These are phyloP conservation scores for Dendropsophus ebraccatus DNA, from an alignment of 2,113 vertebrate genomes.

Conservation along the genomic window DNA sequence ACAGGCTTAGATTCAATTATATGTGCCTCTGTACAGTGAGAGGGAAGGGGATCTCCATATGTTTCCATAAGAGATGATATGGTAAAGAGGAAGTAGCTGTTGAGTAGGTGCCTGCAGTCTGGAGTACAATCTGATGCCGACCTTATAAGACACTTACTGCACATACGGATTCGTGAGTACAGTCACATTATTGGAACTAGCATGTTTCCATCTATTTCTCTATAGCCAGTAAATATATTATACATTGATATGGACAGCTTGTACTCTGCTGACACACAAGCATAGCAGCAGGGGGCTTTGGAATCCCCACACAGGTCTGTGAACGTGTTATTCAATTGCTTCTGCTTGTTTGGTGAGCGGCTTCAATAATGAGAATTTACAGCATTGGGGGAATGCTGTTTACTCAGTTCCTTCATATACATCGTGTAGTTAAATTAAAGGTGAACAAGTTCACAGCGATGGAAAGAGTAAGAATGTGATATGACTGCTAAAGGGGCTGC, in stretches of 20 bases:
- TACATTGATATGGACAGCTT: background rate
- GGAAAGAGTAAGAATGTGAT: background rate
- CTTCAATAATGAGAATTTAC: slow-evolving; percentile 5
- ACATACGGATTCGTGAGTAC: background rate
- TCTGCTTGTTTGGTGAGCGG: background rate
- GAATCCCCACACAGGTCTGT: background rate
- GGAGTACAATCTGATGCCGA: too few species aligned
- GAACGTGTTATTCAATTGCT: background rate
- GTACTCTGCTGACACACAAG: background rate
- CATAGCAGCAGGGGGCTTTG: background rate
- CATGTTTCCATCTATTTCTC: too few species aligned
- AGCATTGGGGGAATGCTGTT: background rate
- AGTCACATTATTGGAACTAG: background rate
- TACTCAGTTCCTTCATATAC: background rate
- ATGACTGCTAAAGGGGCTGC: background rate
- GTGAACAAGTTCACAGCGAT: background rate
- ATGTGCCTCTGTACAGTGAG: too few species aligned
- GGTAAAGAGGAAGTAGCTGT: too few species aligned
- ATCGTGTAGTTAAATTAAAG: background rate
- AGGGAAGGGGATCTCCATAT: too few species aligned
- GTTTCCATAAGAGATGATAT: too few species aligned
- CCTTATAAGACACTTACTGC: background rate
- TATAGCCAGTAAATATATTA: background rate
- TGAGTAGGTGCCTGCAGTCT: too few species aligned
- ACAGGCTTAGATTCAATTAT: too few species aligned